These are phyloP conservation scores for Pomatostomus ruficeps DNA, from an alignment of 2,113 vertebrate species.

Conservation along the genomic window DNA sequence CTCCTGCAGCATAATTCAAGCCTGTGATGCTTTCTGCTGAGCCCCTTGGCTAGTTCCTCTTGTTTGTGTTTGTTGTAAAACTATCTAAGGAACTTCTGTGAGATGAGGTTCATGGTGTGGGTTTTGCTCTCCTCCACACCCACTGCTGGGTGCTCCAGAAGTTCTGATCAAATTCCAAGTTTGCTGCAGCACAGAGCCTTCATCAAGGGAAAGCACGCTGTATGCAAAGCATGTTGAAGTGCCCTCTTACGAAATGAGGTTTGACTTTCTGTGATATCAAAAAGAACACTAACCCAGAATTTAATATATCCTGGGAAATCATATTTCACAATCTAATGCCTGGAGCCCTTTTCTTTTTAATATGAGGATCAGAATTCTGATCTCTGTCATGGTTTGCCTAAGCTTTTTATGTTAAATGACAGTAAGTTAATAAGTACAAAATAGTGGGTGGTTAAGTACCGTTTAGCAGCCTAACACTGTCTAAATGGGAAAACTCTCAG, in stretches of 20 bases:
- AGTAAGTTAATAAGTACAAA: conserved; percentile 32
- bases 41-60: neutral
- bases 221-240: conserved; percentile 10
- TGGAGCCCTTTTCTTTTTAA: conserved; percentile 42
- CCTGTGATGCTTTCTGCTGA: neutral
- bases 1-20: neutral
- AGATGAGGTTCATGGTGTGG: neutral
- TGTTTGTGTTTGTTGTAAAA: conserved; percentile 23
- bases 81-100: conserved; percentile 9
- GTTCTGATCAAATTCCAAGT: conserved; percentile 47
- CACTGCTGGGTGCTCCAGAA: neutral
- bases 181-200: neutral
- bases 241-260: conserved; percentile 26
- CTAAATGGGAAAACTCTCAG: conserved; percentile 11
- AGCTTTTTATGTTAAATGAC: conserved; percentile 39
- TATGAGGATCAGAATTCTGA: conserved; percentile 39
- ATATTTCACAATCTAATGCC: conserved; percentile 50
- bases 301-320: conserved; percentile 60
- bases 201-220: conserved; percentile 9
- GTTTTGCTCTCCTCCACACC: conserved; percentile 3
- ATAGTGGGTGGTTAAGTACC: conserved; percentile 29
- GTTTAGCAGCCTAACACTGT: neutral
- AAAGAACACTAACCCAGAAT: conserved; percentile 45
- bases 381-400: conserved; percentile 55
- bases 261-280: conserved; percentile 50